Base-by-base conservation (phyloP, 2,113 vertebrate genomes). In the Aythya baeri region DNA sequence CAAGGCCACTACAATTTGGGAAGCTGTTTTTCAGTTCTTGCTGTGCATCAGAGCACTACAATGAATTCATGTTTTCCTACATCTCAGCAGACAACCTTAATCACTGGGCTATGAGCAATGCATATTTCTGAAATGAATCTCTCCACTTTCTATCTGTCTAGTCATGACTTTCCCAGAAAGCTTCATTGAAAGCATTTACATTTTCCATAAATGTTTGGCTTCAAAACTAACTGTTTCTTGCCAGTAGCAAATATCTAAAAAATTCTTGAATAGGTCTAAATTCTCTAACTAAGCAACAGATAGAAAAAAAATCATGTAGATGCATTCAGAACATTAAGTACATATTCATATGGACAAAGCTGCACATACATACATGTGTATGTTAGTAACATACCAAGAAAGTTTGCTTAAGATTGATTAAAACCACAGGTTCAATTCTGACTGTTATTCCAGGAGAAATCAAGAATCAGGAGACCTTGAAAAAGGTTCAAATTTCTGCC, bases 151-250 rank as follows among this genome's bases (percentile, higher is more conserved):
- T 32, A 13, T 46, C 26, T 43, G 70, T 38, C 8, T 12, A 67
- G 7, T 32, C 52, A 66, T 72, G 43, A 25, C 29, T 23, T 75
- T 78, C 86, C 54, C 34, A 74, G 49, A 2, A 72, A 91, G 32
- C 17, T 71, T 52, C 29, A 21, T 4, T 3, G 6, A 52, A 72
- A 23, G 10, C 4, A 68, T 84, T 86, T 86, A 26, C 73, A 65
- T 84, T 90, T 92, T 71, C 83, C 75, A 84, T 67, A 94, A 90
- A 74, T 26, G 2, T 43, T 41, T 90, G 86, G 31, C 65, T 83
- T 71, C 38, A 59, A 52, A 52, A 20, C 23, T 80, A 23, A 0
- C 11, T 14, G 16, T 32, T 82, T 58, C 54, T 73, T 81, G 73
- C 32, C 81, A 67, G 54, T 13, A 86, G 21, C 34, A 46, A 13